These are phyloP conservation scores for Idaea aversata DNA, from an alignment of 2,888 invertebrate species.

Conservation along the genomic window DNA sequence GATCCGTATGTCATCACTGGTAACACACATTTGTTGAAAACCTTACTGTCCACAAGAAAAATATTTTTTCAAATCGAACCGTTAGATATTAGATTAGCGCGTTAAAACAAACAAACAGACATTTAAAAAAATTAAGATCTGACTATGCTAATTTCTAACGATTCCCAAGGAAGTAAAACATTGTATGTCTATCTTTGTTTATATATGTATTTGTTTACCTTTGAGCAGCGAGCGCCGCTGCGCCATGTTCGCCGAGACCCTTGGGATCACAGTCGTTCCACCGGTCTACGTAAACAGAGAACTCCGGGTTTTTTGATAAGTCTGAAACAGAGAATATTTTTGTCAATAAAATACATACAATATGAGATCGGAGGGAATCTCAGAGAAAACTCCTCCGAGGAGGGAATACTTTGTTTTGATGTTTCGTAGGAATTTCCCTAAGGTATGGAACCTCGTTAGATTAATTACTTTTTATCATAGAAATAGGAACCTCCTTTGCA, in stretches of 20 bases:
- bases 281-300: conserved; percentile 61
- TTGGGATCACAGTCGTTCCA: conserved; percentile 63
- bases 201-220: neutral
- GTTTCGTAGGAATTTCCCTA: neutral
- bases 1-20: too few species aligned
- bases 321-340: conserved; percentile 47
- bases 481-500: neutral
- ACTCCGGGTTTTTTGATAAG: conserved; percentile 42
- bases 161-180: neutral
- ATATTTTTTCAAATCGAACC: too few species aligned
- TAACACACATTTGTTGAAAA: too few species aligned
- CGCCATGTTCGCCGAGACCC: conserved; percentile 50
- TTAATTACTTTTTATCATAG: neutral
- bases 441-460: neutral
- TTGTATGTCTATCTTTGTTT: conserved; percentile 11
- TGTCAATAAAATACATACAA: neutral
- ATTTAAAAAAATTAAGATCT: too few species aligned
- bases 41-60: too few species aligned
- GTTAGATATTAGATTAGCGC: too few species aligned
- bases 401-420: neutral
- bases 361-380: neutral
- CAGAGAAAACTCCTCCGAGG: neutral
- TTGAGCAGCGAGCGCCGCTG: conserved; percentile 21
- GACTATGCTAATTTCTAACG: too few species aligned
- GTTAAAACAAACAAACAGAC: too few species aligned